Conservation (phyloP, 2,888 invertebrate genomes). For the Dysmachus trigonus region DNA sequence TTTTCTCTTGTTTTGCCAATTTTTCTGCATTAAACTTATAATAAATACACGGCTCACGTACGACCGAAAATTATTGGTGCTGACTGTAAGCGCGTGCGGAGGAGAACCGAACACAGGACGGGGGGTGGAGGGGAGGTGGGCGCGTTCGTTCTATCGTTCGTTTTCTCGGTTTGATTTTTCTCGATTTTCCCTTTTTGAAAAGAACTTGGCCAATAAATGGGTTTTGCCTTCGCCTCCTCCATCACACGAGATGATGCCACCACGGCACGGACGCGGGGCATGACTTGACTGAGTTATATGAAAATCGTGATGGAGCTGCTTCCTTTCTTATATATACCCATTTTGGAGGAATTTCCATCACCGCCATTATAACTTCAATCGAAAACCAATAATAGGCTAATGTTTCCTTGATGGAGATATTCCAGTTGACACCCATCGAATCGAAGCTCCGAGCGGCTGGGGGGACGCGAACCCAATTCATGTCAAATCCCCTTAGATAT, state of each 20-base stretch:
- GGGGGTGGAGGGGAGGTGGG: neutral
- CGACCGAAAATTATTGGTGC: slow-evolving; percentile 46
- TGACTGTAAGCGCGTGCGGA: neutral
- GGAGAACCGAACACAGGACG: too few species aligned
- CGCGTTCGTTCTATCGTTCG: slow-evolving; percentile 10
- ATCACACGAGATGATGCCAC: slow-evolving; percentile 15
- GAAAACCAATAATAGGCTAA: slow-evolving; percentile 23
- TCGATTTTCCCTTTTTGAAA: slow-evolving; percentile 23
- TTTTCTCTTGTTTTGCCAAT: slow-evolving; percentile 31
- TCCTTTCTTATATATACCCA: neutral
- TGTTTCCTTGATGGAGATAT: slow-evolving; percentile 1
- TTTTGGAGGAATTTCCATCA: neutral
- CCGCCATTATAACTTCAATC: neutral
- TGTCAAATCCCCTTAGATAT: neutral
- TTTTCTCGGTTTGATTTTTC: slow-evolving; percentile 44
- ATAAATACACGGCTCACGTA: slow-evolving; percentile 50
- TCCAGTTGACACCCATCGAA: neutral
- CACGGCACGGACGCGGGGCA: slow-evolving; percentile 21
- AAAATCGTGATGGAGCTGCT: slow-evolving; percentile 2
- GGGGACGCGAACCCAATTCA: neutral
- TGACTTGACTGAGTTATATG: slow-evolving; percentile 46
- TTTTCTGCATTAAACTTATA: slow-evolving; percentile 47
- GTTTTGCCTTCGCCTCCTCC: slow-evolving; percentile 16
- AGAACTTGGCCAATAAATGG: slow-evolving; percentile 48
- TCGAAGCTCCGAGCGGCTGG: neutral